phyloP scores from a whole-genome alignment of 1,140 invertebrate species.

The Drosophila jambulina region DNA sequence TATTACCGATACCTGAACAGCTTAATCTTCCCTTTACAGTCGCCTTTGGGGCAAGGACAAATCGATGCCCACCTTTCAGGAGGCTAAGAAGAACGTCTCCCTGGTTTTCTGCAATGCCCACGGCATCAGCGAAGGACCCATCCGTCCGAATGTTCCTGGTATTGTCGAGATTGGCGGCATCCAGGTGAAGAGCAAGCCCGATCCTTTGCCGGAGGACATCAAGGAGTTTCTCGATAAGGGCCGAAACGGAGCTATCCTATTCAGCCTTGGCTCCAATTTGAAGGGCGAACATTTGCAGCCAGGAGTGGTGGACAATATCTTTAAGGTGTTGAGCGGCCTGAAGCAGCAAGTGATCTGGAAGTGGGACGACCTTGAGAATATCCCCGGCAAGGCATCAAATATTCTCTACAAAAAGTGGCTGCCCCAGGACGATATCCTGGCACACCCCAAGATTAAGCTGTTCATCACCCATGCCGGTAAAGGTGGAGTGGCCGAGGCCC shows the following conservation, averaged over 20 bases:
- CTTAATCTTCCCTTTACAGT: not conserved
- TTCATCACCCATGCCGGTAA: constrained; percentile 91
- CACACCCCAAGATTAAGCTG: constrained; percentile 88
- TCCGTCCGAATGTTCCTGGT: constrained; percentile 81
- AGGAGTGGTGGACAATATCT: constrained; percentile 80
- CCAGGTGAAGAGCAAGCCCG: constrained; percentile 81
- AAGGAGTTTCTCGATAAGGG: constrained; percentile 85
- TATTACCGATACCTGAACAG: not conserved
- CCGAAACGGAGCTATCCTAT: constrained; percentile 87
- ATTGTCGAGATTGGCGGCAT: constrained; percentile 85
- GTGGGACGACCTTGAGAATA: constrained; percentile 86
- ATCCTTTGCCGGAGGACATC: constrained; percentile 85
- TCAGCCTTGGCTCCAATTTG: constrained; percentile 87
- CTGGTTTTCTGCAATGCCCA: constrained; percentile 74
- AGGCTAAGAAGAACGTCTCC: constrained; percentile 70
- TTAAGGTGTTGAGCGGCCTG: constrained; percentile 85
- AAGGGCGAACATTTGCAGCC: constrained; percentile 84
- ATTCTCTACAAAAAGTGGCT: constrained; percentile 89
- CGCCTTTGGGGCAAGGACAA: constrained; percentile 54
- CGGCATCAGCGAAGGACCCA: constrained; percentile 72
- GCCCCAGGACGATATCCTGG: constrained; percentile 89
- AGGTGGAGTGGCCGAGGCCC: constrained; percentile 89
- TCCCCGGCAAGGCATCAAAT: constrained; percentile 87
- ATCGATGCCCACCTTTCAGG: constrained; percentile 38
- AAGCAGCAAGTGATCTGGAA: constrained; percentile 88